These are phyloP conservation scores for Stenodema calcarata DNA, from an alignment of 2,888 invertebrate genomes.

Conservation along the genomic window DNA sequence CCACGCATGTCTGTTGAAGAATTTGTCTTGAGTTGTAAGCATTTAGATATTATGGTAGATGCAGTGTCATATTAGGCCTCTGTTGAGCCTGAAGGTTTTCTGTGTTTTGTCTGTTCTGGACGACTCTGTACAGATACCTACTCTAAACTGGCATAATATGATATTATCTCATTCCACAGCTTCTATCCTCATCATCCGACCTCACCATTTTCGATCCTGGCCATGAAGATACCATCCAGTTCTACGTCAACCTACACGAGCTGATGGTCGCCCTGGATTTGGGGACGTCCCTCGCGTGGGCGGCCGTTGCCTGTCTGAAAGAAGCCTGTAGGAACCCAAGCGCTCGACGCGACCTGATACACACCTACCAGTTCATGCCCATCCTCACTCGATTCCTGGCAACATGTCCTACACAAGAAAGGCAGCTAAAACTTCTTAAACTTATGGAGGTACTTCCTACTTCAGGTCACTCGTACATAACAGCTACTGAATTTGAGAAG, in stretches of 20 bases:
- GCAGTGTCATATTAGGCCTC: too few species aligned
- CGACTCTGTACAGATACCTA: too few species aligned
- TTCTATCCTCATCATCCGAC: constrained; percentile 1
- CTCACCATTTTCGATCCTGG: constrained; percentile 70
- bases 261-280: constrained; percentile 68
- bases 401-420: constrained; percentile 68
- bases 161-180: not conserved
- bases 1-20: too few species aligned
- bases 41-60: too few species aligned
- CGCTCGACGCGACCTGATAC: constrained; percentile 70
- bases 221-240: constrained; percentile 69
- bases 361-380: constrained; percentile 75
- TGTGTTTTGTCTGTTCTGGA: too few species aligned
- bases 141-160: too few species aligned
- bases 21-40: too few species aligned
- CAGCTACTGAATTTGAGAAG: too few species aligned
- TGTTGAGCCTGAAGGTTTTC: too few species aligned
- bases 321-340: constrained; percentile 70
- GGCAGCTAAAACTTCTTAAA: constrained; percentile 69
- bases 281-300: constrained; percentile 70
- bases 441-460: constrained; percentile 68
- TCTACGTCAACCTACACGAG: constrained; percentile 72
- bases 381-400: constrained; percentile 68
- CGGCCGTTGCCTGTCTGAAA: constrained; percentile 70
- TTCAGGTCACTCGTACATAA: too few species aligned